Evolutionary conservation across 1,140 invertebrate genomes (phyloP), one percentile per base, ranked within the genome.

Genomic region (Brachionus rubens): DNA sequence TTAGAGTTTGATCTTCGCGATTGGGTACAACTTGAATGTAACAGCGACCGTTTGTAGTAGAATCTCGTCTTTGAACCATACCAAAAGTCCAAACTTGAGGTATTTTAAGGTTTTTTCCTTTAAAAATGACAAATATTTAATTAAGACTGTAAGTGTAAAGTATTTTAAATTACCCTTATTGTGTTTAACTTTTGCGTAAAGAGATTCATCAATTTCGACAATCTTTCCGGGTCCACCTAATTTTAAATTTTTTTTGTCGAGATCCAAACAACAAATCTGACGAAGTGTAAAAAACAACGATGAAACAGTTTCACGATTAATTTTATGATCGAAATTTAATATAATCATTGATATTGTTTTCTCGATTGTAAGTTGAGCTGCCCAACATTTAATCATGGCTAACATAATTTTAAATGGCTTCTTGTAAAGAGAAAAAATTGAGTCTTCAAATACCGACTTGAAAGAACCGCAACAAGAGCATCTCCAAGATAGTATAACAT

Each of bases 311-410:
- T 50, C 47, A 21, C 24, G 16, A 50, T 50, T 50, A 21, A 50
- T 50, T 50, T 50, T 50, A 21, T 50, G 47, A 50, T 50, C 24
- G 24, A 50, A 50, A 50, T 50, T 50, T 21, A 50, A 48, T 48
- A 16, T 19, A 48, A 48, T 48, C n/a, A 48, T 50, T 50, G 47
- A 21, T 21, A 50, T 24, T 50, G 47, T 50, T 50, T 50, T 50
- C 6, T n/a, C 47, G 24, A 50, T 50, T 21, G 16, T 50, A 21
- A 24, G 47, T 21, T 50, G 47, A 50, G 47, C 47, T 50, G 47
- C 19, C 47, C 47, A 48, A 48, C 47, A 48, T 21, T 48, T 48
- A 10, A 48, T 19, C 12, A n/a, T n/a, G n/a, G n/a, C 16, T 21
- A 50, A 50, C 24, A 50, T 21, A 50, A 50, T 50, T 50, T 21